A percentile compares a stretch with the other conserved stretches of the same genome.
Conservation (phyloP, 2,888 invertebrate genomes). For the Liposcelis brunnea region DNA sequence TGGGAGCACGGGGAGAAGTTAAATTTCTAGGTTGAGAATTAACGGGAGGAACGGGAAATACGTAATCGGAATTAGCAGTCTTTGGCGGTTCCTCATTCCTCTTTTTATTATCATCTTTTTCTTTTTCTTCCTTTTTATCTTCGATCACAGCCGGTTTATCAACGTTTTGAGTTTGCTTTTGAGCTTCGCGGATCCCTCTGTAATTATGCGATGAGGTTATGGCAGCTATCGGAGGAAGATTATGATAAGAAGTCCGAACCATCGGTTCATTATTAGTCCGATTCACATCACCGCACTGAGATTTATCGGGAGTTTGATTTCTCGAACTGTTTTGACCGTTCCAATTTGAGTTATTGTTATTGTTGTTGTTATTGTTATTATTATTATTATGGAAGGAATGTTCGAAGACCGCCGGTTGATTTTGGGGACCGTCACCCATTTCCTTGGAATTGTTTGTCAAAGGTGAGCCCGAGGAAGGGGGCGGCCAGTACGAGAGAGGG, state of each 20-base stretch:
- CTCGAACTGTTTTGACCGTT: constrained; percentile 13
- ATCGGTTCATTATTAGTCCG: constrained; percentile 18
- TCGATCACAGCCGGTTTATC: background rate
- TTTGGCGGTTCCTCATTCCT: background rate
- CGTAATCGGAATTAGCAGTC: background rate
- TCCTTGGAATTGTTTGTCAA: too few species aligned
- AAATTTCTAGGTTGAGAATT: background rate
- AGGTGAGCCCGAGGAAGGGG: too few species aligned
- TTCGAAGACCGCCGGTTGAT: too few species aligned
- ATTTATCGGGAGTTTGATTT: constrained; percentile 13
- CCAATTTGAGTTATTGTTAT: too few species aligned
- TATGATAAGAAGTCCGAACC: constrained; percentile 27
- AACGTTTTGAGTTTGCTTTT: constrained; percentile 17
- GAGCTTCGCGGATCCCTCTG: constrained; percentile 23
- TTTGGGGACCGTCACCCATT: too few species aligned
- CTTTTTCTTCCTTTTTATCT: background rate
- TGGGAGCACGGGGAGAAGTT: constrained; percentile 1
- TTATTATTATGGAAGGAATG: too few species aligned
- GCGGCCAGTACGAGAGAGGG: too few species aligned
- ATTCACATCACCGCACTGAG: constrained; percentile 14
- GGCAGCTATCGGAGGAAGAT: constrained; percentile 34
- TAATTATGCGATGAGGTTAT: constrained; percentile 32
- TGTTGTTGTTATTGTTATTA: too few species aligned
- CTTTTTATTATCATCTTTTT: background rate
- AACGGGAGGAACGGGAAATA: background rate